Base-by-base conservation (phyloP, 92 coral and sea anemone genomes). In the Siderastrea siderea region DNA sequence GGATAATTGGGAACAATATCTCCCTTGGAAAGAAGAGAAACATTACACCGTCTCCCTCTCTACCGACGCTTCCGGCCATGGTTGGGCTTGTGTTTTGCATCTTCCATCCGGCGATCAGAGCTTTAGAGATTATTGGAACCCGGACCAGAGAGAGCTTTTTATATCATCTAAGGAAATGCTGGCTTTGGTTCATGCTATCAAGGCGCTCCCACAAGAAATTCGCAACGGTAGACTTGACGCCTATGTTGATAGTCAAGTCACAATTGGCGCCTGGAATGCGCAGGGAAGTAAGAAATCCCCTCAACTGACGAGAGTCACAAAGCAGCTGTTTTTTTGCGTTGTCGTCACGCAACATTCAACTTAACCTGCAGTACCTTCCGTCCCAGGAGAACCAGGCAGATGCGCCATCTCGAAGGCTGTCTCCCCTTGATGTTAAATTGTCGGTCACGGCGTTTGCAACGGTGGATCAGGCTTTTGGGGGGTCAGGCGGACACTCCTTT, bases 11-110 rank as follows among this genome's bases (percentile, higher is more conserved):
- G 6, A 46, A 5, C 67, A 62, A 14, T 11, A 65, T 4, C 86
- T 87, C 45, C 90, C 90, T 4, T 86, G 90, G 90, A 60, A 75
- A 9, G 59, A 86, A 16, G 90, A 89, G 45, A 75, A 72, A 54
- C 92, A 89, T 50, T 47, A 15, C 5, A 15, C 78, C 12, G 17
- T 75, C 53, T 65, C 83, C 12, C 26, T 89, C 7, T 82, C 88
- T 7, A 89, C 88, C 3, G 79, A 89, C 60, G 88, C 88, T 15
- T 88, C 87, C 2, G 62, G 71, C 14, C 62, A 54, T 17, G 91
- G 91, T 1, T 87, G 86, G 91, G 87, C 87, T 0, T 62, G 79
- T 50, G 72, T 64, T 3, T 11, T 80, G 44, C 87, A 80, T 38
- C 10, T 10, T 1, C 0, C 91, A 1, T 53, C 60, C 13, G 82